A percentile compares a stretch with the other conserved stretches of the same genome.
Conservation (phyloP, 2,888 invertebrate species). For the Pherbina coryleti region DNA sequence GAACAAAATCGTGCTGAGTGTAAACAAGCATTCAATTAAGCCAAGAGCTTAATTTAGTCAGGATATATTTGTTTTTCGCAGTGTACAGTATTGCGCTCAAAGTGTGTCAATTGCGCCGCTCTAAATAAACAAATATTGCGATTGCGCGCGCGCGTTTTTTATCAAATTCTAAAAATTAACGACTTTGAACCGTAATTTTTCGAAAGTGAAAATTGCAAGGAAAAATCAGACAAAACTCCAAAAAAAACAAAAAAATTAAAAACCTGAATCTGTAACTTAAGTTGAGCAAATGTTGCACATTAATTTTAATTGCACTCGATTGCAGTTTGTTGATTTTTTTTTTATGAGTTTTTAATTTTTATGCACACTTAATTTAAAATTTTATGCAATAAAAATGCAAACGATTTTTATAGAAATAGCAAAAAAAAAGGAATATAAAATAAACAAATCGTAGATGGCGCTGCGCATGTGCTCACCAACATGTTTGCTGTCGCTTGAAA, state of each 20-base stretch:
- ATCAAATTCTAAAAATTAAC: neutral
- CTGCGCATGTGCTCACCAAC: neutral
- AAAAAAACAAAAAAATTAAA: neutral
- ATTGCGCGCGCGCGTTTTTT: neutral
- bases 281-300: conserved; percentile 6
- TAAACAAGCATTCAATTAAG: neutral
- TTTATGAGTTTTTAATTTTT: neutral
- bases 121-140: conserved; percentile 7
- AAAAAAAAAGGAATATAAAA: neutral
- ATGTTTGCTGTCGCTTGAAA: conserved; percentile 1
- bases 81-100: neutral
- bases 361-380: neutral
- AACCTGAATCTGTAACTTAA: neutral
- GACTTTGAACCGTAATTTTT: neutral
- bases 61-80: neutral
- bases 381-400: neutral
- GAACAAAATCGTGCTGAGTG: neutral
- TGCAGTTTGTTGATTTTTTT: neutral
- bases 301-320: conserved; percentile 25
- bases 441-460: neutral
- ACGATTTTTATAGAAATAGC: neutral
- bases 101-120: conserved; percentile 22
- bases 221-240: neutral
- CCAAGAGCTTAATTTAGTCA: neutral
- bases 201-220: conserved; percentile 14